These are phyloP conservation scores for Helicoverpa armigera DNA, from an alignment of 1,140 invertebrate species.

Conservation along the genomic window DNA sequence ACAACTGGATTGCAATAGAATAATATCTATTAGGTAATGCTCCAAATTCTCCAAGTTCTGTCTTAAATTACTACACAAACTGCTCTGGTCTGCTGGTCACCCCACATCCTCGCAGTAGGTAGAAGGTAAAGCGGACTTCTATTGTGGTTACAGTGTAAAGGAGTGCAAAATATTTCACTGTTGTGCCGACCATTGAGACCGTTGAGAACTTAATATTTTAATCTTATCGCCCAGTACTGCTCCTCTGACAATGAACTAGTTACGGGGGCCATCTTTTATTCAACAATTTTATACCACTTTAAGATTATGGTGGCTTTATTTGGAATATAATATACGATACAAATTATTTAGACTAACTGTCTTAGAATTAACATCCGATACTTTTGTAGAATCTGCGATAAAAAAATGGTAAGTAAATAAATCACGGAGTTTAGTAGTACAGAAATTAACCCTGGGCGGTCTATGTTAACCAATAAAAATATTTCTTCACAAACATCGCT, in stretches of 20 bases:
- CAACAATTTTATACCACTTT: constrained; percentile 26
- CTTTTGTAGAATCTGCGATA: neutral
- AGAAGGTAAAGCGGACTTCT: constrained; percentile 59
- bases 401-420: too few species aligned
- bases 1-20: too few species aligned
- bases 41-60: too few species aligned
- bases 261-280: constrained; percentile 13
- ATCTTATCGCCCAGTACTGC: constrained; percentile 61
- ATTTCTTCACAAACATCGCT: constrained; percentile 38
- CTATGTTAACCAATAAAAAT: constrained; percentile 38
- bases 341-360: neutral
- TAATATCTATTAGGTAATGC: too few species aligned
- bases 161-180: constrained; percentile 66
- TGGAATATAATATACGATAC: neutral
- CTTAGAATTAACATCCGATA: neutral
- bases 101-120: constrained; percentile 44
- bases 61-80: neutral
- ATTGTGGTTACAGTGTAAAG: constrained; percentile 68
- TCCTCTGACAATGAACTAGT: constrained; percentile 39
- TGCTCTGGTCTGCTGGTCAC: constrained; percentile 16
- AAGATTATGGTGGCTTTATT: constrained; percentile 1
- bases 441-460: constrained; percentile 40
- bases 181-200: constrained; percentile 64
- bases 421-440: too few species aligned
- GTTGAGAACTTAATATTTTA: constrained; percentile 75